Evolutionary conservation across 2,797 vertebrate species (phyloP).

Genomic region (Coranthus polyacanthus): DNA sequence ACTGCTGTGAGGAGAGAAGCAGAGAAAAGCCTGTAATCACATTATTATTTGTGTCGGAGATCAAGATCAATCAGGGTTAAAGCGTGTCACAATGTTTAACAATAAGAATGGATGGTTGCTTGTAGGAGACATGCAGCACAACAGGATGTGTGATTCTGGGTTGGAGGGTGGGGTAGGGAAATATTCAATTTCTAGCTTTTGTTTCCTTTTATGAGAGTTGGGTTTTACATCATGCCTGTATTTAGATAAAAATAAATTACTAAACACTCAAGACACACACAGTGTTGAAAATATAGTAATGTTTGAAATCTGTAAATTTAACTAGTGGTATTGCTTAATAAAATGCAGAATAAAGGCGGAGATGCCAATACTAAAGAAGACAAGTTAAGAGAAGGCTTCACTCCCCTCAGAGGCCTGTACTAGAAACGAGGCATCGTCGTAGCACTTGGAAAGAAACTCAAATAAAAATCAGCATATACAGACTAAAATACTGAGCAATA

Average conservation of each 20-base stretch:
- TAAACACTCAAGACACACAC: constrained; percentile 1
- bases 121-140: constrained; percentile 58
- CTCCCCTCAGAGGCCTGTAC: constrained; percentile 43
- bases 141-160: constrained; percentile 44
- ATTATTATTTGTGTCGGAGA: constrained; percentile 86
- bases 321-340: constrained; percentile 73
- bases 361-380: constrained; percentile 49
- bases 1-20: constrained; percentile 70
- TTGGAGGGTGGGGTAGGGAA: background rate
- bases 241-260: constrained; percentile 30
- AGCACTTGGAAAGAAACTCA: constrained; percentile 51
- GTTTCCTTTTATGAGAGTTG: constrained; percentile 46
- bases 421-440: constrained; percentile 53
- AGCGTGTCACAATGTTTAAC: constrained; percentile 76
- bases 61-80: constrained; percentile 86
- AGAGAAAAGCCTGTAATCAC: constrained; percentile 85
- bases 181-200: constrained; percentile 18
- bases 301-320: constrained; percentile 61
- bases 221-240: constrained; percentile 36
- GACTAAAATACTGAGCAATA: constrained; percentile 41
- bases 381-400: constrained; percentile 55
- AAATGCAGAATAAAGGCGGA: constrained; percentile 64
- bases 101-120: constrained; percentile 73
- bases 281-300: background rate
- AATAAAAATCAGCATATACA: constrained; percentile 34